Base-by-base conservation (phyloP, 2,113 vertebrate species). In the Myrmecobius fasciatus region DNA sequence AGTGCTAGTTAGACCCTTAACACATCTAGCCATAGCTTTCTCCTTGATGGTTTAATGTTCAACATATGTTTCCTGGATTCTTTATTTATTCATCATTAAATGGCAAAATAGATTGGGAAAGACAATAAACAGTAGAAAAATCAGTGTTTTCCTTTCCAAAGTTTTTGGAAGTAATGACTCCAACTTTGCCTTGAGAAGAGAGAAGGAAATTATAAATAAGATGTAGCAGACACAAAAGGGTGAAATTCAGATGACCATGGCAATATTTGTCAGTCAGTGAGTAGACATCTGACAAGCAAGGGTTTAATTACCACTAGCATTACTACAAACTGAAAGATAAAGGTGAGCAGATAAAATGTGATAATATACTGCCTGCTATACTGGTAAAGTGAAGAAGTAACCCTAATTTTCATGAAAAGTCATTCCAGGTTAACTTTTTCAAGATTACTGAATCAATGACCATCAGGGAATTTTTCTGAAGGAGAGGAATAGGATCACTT, bases 181-280 rank as follows among this genome's bases (percentile, higher is more conserved):
- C 12, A 36, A 3, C 3, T 36, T 3, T 67, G 12, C 31, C 12
- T 36, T 67, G 60, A 36, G 31, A 12, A 36, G 14, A 36, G 10
- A 56, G 31, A 67, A 67, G 31, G 11, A 67, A 67, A 5, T 36
- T 67, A 17, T 3, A 67, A 36, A 67, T 36, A n/a, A 17, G 60
- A 2, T 36, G 14, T 60, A 52, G 75, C 8, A 24, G 90, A 0
- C 8, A 51, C 0, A 1, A 51, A 36, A 43, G 46, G 1, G 12
- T 93, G 0, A 12, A 75, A 4, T 0, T 49, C 47, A 2, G 0
- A 46, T 3, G 25, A 11, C 20, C 56, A 93, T 7, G 46, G 9
- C 2, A 89, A 52, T 36, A 1, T 0, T 2, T 8, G 1, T 3
- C 4, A 8, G 22, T 3, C 11, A n/a, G 8, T 6, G 26, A 83